Base-by-base conservation (phyloP, 2,888 invertebrate genomes). In the Arge pagana region DNA sequence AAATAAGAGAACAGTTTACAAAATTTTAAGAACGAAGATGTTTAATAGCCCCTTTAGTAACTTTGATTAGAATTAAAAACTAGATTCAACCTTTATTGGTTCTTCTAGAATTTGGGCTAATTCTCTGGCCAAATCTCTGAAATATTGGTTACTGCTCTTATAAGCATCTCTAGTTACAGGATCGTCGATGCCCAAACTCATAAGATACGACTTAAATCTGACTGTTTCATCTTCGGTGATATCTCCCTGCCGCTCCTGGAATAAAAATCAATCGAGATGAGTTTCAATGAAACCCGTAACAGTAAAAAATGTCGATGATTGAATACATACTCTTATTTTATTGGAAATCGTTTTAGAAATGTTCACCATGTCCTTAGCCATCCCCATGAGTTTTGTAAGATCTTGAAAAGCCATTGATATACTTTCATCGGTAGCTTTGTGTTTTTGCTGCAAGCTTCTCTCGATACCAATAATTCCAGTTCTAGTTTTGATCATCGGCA, bases 171-270 rank as follows among this genome's bases (percentile, higher is more conserved):
- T 85, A 0, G 97, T 98, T 0, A 98, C 98, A 1, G 98, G 98
- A 80, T 99, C 97, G 69, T 95, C 94, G 60, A 99, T 96, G 63
- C 99, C 99, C 67, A 99, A 82, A 74, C 96, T 97, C 79, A 99
- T 84, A 40, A 99, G 80, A 74, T 98, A 96, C 0, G 96, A 90
- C 74, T 98, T 97, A 74, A 99, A 98, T 64, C 89, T 85, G 4
- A 96, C 85, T 6, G 98, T 98, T 80, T 98, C 98, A 79, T 99
- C 97, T 77, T 97, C 96, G 3, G 94, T 93, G 59, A 97, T 93
- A 68, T 94, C 93, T 33, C 96, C 96, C 80, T 96, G 93, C 71
- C 91, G 90, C 65, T 95, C 93, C 84, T 88, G 73, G 42, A 78
- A 74, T 56, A 43, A 39, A 50, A 24, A 52, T 31, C 39, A 15